These are phyloP conservation scores for Polymixis lichenea DNA, from an alignment of 2,888 invertebrate genomes.

Conservation along the genomic window DNA sequence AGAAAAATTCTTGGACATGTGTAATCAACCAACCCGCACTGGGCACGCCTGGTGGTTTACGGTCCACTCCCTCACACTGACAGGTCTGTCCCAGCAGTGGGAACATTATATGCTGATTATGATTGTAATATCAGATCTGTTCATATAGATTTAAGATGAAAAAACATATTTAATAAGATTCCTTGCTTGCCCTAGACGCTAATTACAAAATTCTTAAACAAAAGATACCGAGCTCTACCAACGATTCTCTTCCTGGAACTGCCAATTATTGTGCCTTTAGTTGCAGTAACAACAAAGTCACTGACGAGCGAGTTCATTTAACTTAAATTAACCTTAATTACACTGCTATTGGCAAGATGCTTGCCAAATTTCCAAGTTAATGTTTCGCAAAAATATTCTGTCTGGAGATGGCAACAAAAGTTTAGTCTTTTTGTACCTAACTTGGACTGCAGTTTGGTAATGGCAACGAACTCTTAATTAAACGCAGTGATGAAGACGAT, in stretches of 20 bases:
- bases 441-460: constrained; percentile 28
- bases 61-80: too few relatives aligned
- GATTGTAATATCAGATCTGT: background rate
- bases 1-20: too few relatives aligned
- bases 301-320: constrained; percentile 54
- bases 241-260: constrained; percentile 28
- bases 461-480: constrained; percentile 32
- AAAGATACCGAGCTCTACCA: constrained; percentile 41
- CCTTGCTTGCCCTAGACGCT: constrained; percentile 3
- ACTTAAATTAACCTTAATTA: constrained; percentile 64
- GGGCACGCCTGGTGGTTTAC: too few relatives aligned
- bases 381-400: constrained; percentile 52
- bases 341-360: constrained; percentile 51
- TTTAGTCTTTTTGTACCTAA: constrained; percentile 40
- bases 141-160: background rate
- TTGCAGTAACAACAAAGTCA: constrained; percentile 50
- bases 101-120: too few relatives aligned
- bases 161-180: background rate
- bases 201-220: constrained; percentile 56
- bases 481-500: constrained; percentile 6
- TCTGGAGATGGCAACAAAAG: constrained; percentile 38
- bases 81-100: too few relatives aligned
- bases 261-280: constrained; percentile 45
- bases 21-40: too few relatives aligned
- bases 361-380: constrained; percentile 61